A percentile compares a stretch with the other conserved stretches of the same genome.
phyloP scores from a whole-genome alignment of 2,888 invertebrate species.

The Mythimna lalbum region DNA sequence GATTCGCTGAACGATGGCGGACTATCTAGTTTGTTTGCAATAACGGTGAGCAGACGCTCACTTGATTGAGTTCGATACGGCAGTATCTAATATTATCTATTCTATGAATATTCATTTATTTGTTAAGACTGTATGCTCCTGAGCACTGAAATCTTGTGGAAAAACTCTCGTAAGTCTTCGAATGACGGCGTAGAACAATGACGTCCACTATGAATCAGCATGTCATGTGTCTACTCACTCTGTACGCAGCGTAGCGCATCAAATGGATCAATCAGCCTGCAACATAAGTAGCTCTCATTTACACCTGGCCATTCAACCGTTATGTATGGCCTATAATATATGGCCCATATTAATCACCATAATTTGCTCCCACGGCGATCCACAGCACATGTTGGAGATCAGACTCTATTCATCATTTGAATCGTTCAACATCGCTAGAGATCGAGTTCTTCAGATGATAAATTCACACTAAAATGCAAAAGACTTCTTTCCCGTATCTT shows the following conservation, averaged over 20 bases:
- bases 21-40: constrained; percentile 23
- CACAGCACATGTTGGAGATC: constrained; percentile 23
- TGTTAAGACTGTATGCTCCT: neutral
- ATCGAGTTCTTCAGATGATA: neutral
- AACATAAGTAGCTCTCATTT: constrained; percentile 23
- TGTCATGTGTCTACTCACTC: constrained; percentile 3
- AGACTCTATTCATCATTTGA: constrained; percentile 7
- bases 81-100: neutral
- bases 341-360: constrained; percentile 29
- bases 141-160: neutral
- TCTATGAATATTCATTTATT: neutral
- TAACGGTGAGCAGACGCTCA: constrained; percentile 28
- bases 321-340: constrained; percentile 34
- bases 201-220: constrained; percentile 26
- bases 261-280: constrained; percentile 44
- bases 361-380: constrained; percentile 20
- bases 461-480: neutral
- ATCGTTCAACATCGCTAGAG: constrained; percentile 10
- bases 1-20: constrained; percentile 1
- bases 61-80: constrained; percentile 3
- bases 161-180: neutral
- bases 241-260: constrained; percentile 10
- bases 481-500: neutral
- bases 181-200: neutral
- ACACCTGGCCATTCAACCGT: constrained; percentile 23